Percentiles rank a stretch among this genome's conserved stretches.
These are phyloP conservation scores for Melieria picta DNA, from an alignment of 2,888 invertebrate species.

Conservation along the genomic window DNA sequence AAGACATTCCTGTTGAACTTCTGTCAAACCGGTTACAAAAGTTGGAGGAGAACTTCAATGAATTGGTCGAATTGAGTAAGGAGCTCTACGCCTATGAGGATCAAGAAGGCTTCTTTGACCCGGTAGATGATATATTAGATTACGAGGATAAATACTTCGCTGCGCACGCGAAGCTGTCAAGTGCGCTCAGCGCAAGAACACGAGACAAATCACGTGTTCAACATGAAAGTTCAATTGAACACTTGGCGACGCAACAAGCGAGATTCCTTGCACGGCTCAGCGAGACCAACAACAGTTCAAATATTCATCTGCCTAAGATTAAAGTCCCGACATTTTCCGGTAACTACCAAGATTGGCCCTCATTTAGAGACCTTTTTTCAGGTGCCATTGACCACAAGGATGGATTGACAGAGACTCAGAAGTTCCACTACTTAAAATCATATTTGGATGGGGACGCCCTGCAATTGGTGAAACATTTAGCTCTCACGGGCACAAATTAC, in stretches of 20 bases:
- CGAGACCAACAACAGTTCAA: not conserved
- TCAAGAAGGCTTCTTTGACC: not conserved
- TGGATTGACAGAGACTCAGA: not conserved
- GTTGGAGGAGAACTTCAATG: conserved; percentile 8
- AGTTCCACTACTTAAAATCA: not conserved
- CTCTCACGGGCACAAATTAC: not conserved
- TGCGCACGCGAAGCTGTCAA: not conserved
- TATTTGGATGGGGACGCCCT: not conserved
- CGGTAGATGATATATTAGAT: not conserved
- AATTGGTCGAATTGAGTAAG: conserved; percentile 8
- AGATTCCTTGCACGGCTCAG: not conserved
- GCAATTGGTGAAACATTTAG: not conserved
- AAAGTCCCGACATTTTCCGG: conserved; percentile 8
- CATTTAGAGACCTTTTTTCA: conserved; percentile 1
- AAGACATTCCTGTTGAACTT: not conserved
- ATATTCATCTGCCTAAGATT: conserved; percentile 4
- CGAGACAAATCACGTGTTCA: no score
- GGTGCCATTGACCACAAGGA: conserved; percentile 3
- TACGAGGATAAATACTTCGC: conserved; percentile 10
- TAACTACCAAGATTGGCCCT: conserved; percentile 6
- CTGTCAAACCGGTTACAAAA: conserved; percentile 9
- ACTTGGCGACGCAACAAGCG: not conserved
- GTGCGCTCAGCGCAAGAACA: no score
- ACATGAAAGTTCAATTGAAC: no score
- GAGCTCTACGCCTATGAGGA: conserved; percentile 10